A percentile compares a stretch with the other conserved stretches of the same genome.
These are phyloP conservation scores for Athetis lepigone DNA, from an alignment of 2,888 invertebrate species.

Conservation along the genomic window DNA sequence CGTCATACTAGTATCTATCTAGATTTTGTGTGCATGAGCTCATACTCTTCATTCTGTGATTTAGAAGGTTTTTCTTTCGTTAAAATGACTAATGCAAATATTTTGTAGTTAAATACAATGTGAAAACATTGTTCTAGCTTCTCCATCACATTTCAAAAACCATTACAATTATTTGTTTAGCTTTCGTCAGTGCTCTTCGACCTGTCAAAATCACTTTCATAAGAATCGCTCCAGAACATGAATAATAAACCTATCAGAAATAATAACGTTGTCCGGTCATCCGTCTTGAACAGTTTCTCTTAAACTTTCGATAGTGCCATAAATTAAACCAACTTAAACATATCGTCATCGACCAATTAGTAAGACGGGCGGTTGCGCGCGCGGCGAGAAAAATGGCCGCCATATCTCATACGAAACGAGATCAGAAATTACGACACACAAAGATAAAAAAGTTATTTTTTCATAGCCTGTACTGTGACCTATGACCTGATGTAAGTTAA, in stretches of 20 bases:
- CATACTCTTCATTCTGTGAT: not conserved
- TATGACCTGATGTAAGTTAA: conserved; percentile 66
- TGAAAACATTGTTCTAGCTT: too few species aligned
- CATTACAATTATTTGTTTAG: not conserved
- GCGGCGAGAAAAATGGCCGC: conserved; percentile 73
- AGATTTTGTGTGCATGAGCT: not conserved
- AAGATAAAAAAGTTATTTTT: conserved; percentile 47
- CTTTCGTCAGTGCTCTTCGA: not conserved
- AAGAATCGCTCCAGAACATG: conserved; percentile 17
- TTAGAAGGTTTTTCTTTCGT: not conserved
- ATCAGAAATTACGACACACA: conserved; percentile 65
- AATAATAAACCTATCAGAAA: conserved; percentile 52
- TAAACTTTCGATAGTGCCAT: conserved; percentile 60
- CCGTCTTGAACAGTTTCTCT: conserved; percentile 53
- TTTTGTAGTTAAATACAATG: too few species aligned
- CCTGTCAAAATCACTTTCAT: conserved; percentile 21
- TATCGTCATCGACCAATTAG: conserved; percentile 75
- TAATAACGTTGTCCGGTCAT: conserved; percentile 57
- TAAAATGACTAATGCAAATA: too few species aligned
- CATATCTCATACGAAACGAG: conserved; percentile 78
- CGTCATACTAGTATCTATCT: conserved; percentile 9
- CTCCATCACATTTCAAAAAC: too few species aligned
- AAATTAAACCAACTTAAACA: conserved; percentile 66
- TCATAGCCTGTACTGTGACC: conserved; percentile 65
- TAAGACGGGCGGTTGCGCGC: conserved; percentile 64